Evolutionary conservation across 2,797 vertebrate species (phyloP).

Genomic region (Poeciliopsis paucimaculata): DNA sequence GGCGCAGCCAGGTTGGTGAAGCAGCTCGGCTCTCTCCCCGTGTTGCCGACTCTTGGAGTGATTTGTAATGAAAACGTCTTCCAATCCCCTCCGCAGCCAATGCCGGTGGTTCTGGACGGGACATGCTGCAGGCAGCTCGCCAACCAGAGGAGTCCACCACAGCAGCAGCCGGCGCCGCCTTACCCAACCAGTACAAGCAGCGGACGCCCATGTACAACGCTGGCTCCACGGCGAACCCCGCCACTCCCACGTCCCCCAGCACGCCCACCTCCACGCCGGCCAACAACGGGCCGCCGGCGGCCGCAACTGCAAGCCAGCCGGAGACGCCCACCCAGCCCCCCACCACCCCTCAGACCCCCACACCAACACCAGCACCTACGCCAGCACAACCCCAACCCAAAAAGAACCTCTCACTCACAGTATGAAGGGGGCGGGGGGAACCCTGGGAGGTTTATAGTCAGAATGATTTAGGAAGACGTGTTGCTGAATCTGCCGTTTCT

Average conservation of each 20-base stretch:
- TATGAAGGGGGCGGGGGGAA: conserved; percentile 65
- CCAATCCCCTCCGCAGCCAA: conserved; percentile 65
- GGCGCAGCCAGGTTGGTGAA: conserved; percentile 85
- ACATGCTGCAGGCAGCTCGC: conserved; percentile 87
- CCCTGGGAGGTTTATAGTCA: too few species aligned
- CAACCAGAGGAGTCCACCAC: conserved; percentile 88
- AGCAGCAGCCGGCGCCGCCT: conserved; percentile 71
- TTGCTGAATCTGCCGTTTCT: conserved; percentile 13
- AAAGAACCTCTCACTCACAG: conserved; percentile 94
- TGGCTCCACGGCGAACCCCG: conserved; percentile 81
- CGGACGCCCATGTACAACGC: conserved; percentile 96
- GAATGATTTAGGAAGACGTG: neutral
- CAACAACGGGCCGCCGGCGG: conserved; percentile 83
- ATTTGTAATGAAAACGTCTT: neutral
- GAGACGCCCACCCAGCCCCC: conserved; percentile 81
- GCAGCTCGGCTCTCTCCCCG: neutral
- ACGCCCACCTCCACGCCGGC: conserved; percentile 83
- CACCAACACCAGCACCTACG: conserved; percentile 77
- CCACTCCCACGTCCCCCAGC: conserved; percentile 83
- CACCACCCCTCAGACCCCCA: conserved; percentile 79
- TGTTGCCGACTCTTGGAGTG: neutral
- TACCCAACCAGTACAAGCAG: conserved; percentile 94
- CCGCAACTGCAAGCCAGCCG: conserved; percentile 81
- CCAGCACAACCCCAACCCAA: conserved; percentile 88
- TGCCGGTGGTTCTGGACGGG: conserved; percentile 86